phyloP scores from a whole-genome alignment of 2,888 invertebrate genomes.

The Agrochola litura region DNA sequence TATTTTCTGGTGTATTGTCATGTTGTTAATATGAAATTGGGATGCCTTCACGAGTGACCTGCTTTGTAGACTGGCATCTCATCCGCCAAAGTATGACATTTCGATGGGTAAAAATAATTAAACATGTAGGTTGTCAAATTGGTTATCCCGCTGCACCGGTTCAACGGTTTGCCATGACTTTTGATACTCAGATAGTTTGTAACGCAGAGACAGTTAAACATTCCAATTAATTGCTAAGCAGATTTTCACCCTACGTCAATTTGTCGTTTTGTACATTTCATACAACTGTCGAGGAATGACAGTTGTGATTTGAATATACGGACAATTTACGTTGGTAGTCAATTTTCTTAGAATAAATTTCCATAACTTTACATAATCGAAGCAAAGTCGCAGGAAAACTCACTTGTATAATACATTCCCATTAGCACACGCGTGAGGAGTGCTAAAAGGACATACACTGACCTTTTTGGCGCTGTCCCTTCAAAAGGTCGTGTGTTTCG shows the following conservation, averaged over 20 bases:
- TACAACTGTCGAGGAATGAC: neutral
- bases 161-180: neutral
- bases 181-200: neutral
- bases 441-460: slow-evolving; percentile 45
- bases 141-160: neutral
- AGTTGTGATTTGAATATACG: neutral
- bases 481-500: slow-evolving; percentile 41
- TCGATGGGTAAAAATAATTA: neutral
- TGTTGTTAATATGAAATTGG: neutral
- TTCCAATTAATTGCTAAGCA: too few species aligned
- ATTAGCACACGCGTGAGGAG: slow-evolving; percentile 24
- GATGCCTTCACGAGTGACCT: neutral
- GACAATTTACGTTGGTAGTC: neutral
- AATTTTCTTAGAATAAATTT: neutral
- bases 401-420: slow-evolving; percentile 29
- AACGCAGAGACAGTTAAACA: neutral
- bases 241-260: neutral
- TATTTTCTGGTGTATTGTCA: neutral
- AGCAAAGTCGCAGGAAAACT: slow-evolving; percentile 1
- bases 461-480: slow-evolving; percentile 52
- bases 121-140: neutral
- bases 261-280: too few species aligned
- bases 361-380: neutral
- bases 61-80: neutral
- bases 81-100: neutral